phyloP scores from a whole-genome alignment of 2,888 invertebrate species.

The Formica aserva region DNA sequence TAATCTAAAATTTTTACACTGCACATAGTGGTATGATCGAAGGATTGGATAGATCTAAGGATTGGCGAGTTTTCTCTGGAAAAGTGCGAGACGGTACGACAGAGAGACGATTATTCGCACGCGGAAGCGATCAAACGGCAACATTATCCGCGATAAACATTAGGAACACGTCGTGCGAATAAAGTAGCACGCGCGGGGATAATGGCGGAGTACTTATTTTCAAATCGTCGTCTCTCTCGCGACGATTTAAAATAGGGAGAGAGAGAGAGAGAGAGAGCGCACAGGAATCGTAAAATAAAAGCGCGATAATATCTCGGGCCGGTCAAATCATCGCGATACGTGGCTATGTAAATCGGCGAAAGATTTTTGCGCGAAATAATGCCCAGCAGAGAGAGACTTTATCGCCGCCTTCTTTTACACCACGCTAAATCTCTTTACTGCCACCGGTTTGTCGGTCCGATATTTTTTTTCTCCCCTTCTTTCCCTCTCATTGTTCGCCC shows the following conservation, averaged over 20 bases:
- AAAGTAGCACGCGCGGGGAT: slow-evolving; percentile 31
- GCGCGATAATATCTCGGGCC: slow-evolving; percentile 35
- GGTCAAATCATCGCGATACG: slow-evolving; percentile 31
- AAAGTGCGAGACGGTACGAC: neutral
- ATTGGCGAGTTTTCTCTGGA: neutral
- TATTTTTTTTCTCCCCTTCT: slow-evolving; percentile 10
- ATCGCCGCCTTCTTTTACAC: slow-evolving; percentile 67
- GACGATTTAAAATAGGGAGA: neutral
- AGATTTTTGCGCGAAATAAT: slow-evolving; percentile 63
- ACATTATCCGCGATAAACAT: slow-evolving; percentile 62
- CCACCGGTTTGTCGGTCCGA: slow-evolving; percentile 47
- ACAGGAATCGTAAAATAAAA: neutral
- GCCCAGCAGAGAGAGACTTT: slow-evolving; percentile 47
- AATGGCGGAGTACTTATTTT: slow-evolving; percentile 62
- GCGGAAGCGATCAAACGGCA: slow-evolving; percentile 57
- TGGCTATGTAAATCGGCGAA: slow-evolving; percentile 61
- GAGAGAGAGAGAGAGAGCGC: neutral
- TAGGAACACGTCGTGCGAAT: slow-evolving; percentile 39
- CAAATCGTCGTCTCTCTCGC: slow-evolving; percentile 59
- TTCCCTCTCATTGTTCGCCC: slow-evolving; percentile 15
- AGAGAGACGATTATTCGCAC: slow-evolving; percentile 46
- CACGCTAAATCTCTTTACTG: slow-evolving; percentile 71
- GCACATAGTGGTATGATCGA: neutral
- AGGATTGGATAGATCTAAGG: neutral
- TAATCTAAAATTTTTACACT: neutral